Percentiles rank a stretch among this genome's conserved stretches.
These are phyloP conservation scores for Ispidina lecontei DNA, from an alignment of 2,797 vertebrate species.

Conservation along the genomic window DNA sequence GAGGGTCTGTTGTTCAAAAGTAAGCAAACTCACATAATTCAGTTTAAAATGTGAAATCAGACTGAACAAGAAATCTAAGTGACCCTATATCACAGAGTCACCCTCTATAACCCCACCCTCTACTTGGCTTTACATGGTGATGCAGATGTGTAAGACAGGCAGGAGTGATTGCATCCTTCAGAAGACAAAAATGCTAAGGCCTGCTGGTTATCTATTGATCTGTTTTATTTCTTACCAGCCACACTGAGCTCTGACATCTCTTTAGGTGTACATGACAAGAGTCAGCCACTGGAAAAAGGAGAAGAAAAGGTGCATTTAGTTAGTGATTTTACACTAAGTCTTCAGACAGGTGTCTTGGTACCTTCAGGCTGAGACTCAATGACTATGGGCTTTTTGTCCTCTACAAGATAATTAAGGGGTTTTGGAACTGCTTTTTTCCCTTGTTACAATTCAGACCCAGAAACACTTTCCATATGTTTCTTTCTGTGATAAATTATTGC, in stretches of 20 bases:
- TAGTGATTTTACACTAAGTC: neutral
- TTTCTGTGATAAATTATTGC: neutral
- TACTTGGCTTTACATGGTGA: neutral
- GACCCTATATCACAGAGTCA: neutral
- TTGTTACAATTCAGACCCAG: neutral
- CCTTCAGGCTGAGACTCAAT: neutral
- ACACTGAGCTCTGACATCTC: neutral
- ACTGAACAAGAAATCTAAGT: neutral
- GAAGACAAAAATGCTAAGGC: neutral
- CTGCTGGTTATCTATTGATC: neutral
- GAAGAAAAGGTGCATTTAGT: neutral
- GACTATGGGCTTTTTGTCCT: neutral
- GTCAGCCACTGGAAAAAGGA: constrained; percentile 74
- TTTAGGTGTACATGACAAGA: constrained; percentile 77
- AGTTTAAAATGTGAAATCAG: neutral
- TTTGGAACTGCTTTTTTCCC: neutral
- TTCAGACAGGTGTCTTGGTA: accelerated
- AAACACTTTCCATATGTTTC: neutral
- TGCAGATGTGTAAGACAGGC: neutral
- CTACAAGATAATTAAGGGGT: neutral
- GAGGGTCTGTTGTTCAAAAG: neutral
- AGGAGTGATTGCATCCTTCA: neutral
- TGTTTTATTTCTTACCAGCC: constrained; percentile 54
- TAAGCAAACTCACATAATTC: neutral
- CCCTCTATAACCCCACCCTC: neutral